Percentiles rank a stretch among this genome's conserved stretches.
These are phyloP conservation scores for Dromococcyx pavoninus DNA, from an alignment of 2,797 vertebrate species.

Conservation along the genomic window DNA sequence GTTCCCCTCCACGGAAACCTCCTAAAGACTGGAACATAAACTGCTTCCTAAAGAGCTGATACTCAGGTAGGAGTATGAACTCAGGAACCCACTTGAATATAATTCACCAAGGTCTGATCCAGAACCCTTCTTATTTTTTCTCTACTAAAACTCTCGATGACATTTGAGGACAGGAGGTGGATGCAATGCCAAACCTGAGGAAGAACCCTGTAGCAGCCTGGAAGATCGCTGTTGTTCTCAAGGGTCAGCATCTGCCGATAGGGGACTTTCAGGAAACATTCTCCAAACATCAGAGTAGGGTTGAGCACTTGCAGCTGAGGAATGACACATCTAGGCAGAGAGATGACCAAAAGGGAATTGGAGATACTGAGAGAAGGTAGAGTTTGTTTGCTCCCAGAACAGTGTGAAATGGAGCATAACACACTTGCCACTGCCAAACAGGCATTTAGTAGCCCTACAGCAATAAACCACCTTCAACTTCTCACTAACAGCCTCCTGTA, in stretches of 20 bases:
- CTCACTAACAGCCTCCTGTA: not conserved
- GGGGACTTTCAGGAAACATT: slow-evolving; percentile 81
- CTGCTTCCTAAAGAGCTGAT: too few species aligned
- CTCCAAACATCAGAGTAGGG: slow-evolving; percentile 75
- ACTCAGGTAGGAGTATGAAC: too few species aligned
- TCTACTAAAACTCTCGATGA: too few species aligned
- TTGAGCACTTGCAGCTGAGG: slow-evolving; percentile 77
- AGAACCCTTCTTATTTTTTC: too few species aligned
- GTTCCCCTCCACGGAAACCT: not conserved
- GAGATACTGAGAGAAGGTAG: not conserved
- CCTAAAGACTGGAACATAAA: too few species aligned
- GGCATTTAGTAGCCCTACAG: not conserved
- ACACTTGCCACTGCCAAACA: not conserved
- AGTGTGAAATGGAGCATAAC: not conserved
- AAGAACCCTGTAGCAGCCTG: slow-evolving; percentile 82
- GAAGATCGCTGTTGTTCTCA: slow-evolving; percentile 77
- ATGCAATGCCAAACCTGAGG: slow-evolving; percentile 77
- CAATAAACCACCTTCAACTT: not conserved
- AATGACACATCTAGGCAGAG: slow-evolving; percentile 80
- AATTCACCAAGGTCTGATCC: too few species aligned
- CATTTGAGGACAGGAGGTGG: not conserved
- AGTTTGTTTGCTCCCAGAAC: not conserved
- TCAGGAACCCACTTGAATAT: too few species aligned
- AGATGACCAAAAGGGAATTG: not conserved
- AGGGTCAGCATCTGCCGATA: slow-evolving; percentile 75